Base-by-base conservation (phyloP, 2,888 invertebrate genomes). In the Drosophila histrio region DNA sequence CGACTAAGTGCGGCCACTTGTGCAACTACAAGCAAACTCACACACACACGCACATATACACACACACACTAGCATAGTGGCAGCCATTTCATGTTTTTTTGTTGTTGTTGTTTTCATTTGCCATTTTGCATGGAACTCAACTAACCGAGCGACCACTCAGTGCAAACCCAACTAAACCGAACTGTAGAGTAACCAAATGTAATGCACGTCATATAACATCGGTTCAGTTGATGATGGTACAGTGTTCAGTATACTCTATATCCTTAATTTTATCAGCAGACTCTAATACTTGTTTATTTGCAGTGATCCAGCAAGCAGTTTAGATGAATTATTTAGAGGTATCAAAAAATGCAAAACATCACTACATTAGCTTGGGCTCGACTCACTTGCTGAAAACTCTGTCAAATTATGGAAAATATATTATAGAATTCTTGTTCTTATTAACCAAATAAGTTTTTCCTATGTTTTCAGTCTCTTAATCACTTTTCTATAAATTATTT, bases 1-100 rank as follows among this genome's bases (percentile, higher is more conserved):
- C 78, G 49, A 46, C 60, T 64, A 79, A 82, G 85, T 82, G 85
- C 72, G 67, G 66, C 67, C 86, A 85, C 78, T 78, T 80, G 61
- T 70, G 76, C 70, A 56, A 57, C 67, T 21, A 47, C 39, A 57
- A 36, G 54, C 66, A 53, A 56, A 70, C 61, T 59, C 65, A 22
- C 47, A 58, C 32, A 53, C 24, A 54, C 46, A 59, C 32, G 26
- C n/a, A 44, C 30, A 54, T 24, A 30, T 13, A 44, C 19, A 17
- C 39, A 44, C 26, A 47, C 13, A 21, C 9, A 38, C 44, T 46
- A 34, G n/a, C 15, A 32, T 22, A 28, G 34, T 36, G 28, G 17
- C 21, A 30, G 24, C 13, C 43, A 53, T 44, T 63, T 50, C 13
- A 13, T 21, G 13, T 13, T n/a, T 17, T 24, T 24, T 34, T 49